Evolutionary conservation across 2,797 vertebrate species (phyloP).

Genomic region (Leptatherina wallacei): DNA sequence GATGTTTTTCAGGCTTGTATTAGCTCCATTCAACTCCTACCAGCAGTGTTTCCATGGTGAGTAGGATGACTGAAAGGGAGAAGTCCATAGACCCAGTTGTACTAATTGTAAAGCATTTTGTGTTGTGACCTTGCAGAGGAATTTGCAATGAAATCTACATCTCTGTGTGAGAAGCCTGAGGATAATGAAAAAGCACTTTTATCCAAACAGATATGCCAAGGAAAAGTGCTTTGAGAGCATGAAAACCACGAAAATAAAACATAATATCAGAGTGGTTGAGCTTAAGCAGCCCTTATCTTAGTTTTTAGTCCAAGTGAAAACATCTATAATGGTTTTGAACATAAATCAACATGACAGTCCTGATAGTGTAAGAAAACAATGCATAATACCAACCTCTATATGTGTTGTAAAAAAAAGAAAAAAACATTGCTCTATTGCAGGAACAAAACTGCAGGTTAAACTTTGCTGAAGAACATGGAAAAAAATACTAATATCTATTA

Average conservation of each 20-base stretch:
- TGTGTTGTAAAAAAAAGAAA: no score
- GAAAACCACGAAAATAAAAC: background rate
- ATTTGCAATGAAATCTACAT: conserved; percentile 11
- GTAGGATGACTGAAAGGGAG: conserved; percentile 27
- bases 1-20: background rate
- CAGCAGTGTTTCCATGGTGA: conserved; percentile 74
- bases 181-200: background rate
- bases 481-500: no score
- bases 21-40: conserved; percentile 18
- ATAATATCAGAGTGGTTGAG: background rate
- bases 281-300: background rate
- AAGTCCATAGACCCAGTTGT: conserved; percentile 31
- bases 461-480: no score
- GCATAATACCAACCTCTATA: no score
- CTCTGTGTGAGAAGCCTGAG: background rate
- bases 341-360: background rate
- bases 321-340: background rate
- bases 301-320: background rate
- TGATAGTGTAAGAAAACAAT: background rate
- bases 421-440: no score
- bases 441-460: no score
- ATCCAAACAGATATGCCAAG: background rate
- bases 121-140: conserved; percentile 41
- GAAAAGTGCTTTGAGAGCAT: background rate
- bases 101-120: conserved; percentile 30